phyloP scores from a whole-genome alignment of 2,888 invertebrate species.

The Cheilosia vernalis region DNA sequence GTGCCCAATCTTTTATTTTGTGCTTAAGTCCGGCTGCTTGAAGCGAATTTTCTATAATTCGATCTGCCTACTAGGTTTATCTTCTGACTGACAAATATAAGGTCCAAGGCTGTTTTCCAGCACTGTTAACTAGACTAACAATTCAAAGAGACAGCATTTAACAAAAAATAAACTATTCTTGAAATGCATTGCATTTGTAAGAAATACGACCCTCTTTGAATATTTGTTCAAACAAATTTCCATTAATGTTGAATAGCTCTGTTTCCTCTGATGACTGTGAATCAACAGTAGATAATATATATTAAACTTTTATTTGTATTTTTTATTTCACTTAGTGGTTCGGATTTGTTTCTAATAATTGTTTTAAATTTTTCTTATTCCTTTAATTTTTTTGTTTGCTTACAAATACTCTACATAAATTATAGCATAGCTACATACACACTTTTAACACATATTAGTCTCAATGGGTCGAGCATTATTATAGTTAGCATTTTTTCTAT shows the following conservation, averaged over 20 bases:
- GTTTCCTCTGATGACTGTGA: neutral
- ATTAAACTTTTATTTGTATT: constrained; percentile 42
- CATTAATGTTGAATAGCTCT: neutral
- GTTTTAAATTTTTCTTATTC: constrained; percentile 39
- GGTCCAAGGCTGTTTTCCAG: too few relatives aligned
- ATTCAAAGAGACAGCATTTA: too few relatives aligned
- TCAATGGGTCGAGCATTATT: constrained; percentile 59
- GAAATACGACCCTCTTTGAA: neutral
- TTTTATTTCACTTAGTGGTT: constrained; percentile 59
- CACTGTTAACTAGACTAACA: too few relatives aligned
- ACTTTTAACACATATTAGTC: constrained; percentile 55
- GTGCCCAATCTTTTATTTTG: too few relatives aligned
- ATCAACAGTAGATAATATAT: constrained; percentile 26
- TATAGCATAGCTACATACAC: constrained; percentile 40
- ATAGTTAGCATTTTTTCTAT: constrained; percentile 7
- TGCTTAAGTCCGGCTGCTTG: too few relatives aligned
- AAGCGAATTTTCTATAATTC: too few relatives aligned
- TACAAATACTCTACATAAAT: constrained; percentile 50
- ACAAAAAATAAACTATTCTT: too few relatives aligned
- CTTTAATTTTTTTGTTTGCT: constrained; percentile 11
- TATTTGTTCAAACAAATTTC: neutral
- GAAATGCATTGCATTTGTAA: too few relatives aligned
- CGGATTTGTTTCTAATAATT: constrained; percentile 74
- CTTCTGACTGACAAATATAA: too few relatives aligned
- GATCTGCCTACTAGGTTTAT: too few relatives aligned